These are phyloP conservation scores for Phoebastria nigripes DNA, from an alignment of 2,797 vertebrate species.

Conservation along the genomic window DNA sequence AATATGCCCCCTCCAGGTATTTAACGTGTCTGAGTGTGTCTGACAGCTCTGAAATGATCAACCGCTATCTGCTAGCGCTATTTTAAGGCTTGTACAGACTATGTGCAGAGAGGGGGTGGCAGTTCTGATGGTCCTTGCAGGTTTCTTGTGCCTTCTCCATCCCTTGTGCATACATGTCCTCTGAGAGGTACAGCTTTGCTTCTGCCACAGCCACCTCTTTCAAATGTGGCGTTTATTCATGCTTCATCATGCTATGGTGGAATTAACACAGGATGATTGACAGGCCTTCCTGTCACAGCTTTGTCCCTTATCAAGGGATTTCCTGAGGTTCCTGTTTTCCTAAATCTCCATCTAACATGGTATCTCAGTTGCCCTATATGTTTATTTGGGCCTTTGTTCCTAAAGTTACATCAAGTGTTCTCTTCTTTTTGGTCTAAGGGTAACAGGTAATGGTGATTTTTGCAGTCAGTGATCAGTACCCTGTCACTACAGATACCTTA, in stretches of 20 bases:
- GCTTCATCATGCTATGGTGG: not conserved
- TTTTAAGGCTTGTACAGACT: not conserved
- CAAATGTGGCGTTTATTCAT: not conserved
- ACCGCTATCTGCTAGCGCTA: not conserved
- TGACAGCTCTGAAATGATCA: not conserved
- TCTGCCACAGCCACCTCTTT: not conserved
- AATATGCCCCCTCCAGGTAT: not conserved
- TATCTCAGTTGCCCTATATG: not conserved
- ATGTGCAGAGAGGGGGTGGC: not conserved
- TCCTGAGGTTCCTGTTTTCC: not conserved
- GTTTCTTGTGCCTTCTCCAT: not conserved
- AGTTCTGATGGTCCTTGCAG: not conserved
- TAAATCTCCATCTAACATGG: not conserved
- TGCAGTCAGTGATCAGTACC: not conserved
- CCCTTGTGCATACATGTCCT: not conserved
- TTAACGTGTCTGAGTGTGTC: not conserved
- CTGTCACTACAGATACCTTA: not conserved
- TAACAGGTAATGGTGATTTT: not conserved
- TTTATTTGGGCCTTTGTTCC: not conserved
- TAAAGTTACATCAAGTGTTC: not conserved
- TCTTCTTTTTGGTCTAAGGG: not conserved
- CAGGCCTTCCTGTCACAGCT: not conserved
- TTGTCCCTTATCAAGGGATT: not conserved
- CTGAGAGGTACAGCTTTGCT: not conserved
- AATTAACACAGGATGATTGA: not conserved